Conservation (phyloP, 2,888 invertebrate species). For the Athalia cordata region DNA sequence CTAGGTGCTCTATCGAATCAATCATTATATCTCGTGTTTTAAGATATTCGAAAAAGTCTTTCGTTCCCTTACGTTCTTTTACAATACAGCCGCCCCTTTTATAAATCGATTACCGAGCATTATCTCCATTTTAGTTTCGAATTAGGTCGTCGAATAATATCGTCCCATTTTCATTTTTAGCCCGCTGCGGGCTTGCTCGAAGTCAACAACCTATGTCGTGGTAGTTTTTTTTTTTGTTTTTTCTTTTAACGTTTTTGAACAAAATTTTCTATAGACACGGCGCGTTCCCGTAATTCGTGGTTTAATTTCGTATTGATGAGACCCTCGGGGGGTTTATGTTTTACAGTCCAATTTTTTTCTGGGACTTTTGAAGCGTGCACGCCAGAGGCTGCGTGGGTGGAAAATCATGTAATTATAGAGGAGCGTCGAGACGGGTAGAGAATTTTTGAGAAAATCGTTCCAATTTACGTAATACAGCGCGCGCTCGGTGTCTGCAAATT, state of each 20-base stretch:
- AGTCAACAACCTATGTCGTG: constrained; percentile 28
- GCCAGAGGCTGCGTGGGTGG: constrained; percentile 44
- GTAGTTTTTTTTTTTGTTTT: neutral
- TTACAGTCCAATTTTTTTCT: neutral
- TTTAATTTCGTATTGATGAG: constrained; percentile 40
- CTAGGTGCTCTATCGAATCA: constrained; percentile 26
- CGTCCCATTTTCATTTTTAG: neutral
- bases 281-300: constrained; percentile 19
- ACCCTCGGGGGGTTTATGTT: constrained; percentile 13
- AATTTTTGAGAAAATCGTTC: constrained; percentile 1
- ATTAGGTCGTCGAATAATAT: constrained; percentile 12
- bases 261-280: constrained; percentile 1
- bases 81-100: constrained; percentile 15
- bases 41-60: constrained; percentile 30
- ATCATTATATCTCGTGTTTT: constrained; percentile 26
- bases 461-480: constrained; percentile 18
- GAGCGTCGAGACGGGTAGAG: neutral
- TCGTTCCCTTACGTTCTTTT: constrained; percentile 5
- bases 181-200: neutral
- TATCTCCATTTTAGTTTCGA: constrained; percentile 36
- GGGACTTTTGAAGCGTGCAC: constrained; percentile 29
- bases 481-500: too few relatives aligned
- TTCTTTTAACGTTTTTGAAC: constrained; percentile 27
- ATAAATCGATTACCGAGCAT: constrained; percentile 43
- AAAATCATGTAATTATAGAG: constrained; percentile 40